phyloP scores from a whole-genome alignment of 2,797 vertebrate species.

The Strix occidentalis region DNA sequence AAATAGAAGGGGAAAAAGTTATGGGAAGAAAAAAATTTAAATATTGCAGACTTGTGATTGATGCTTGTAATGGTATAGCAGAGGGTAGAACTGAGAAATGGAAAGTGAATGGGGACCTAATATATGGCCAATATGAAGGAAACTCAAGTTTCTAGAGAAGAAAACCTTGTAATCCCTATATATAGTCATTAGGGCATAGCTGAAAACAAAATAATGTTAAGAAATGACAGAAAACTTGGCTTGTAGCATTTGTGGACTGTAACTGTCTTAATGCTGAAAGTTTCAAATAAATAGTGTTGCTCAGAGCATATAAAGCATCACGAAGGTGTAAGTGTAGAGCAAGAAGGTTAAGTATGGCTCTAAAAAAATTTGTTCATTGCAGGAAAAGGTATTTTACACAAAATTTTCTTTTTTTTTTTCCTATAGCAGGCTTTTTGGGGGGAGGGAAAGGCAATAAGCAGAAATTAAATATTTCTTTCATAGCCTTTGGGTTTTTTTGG shows the following conservation, averaged over 20 bases:
- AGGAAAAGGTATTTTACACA: not conserved
- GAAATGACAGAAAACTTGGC: not conserved
- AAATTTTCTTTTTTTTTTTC: not conserved
- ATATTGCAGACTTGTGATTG: not conserved
- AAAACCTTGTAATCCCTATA: not conserved
- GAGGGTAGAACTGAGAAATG: not conserved
- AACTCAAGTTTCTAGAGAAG: not conserved
- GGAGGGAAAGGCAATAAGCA: not conserved
- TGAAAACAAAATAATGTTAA: not conserved
- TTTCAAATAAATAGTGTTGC: not conserved
- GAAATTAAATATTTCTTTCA: not conserved
- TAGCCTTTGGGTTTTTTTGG: not conserved
- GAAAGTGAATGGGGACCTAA: not conserved
- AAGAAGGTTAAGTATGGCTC: not conserved
- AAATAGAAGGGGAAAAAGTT: not conserved
- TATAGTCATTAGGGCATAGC: not conserved
- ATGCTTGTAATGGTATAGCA: not conserved
- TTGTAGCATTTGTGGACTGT: not conserved
- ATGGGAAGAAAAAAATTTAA: not conserved
- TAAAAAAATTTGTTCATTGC: not conserved
- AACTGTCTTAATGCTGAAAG: not conserved
- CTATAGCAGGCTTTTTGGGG: not conserved
- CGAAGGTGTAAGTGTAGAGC: not conserved
- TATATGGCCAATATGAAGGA: fast-evolving
- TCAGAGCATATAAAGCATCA: not conserved